These are phyloP conservation scores for Diarsia mendica DNA, from an alignment of 2,888 invertebrate genomes.

Conservation along the genomic window DNA sequence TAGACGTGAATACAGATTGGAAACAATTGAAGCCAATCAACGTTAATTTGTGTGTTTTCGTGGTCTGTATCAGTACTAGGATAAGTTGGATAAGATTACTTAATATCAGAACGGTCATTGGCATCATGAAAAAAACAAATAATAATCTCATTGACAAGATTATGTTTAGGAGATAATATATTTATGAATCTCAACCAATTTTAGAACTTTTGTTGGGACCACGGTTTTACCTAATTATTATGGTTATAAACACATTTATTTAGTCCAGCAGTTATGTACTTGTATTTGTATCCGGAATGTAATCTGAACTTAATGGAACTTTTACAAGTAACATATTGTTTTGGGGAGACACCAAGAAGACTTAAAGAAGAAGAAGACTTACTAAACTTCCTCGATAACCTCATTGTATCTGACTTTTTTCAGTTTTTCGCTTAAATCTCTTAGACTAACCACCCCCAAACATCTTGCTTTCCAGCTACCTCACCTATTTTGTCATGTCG, in stretches of 20 bases:
- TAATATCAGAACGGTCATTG: neutral
- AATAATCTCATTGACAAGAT: neutral
- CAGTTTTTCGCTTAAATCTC: too few relatives aligned
- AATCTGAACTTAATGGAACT: too few relatives aligned
- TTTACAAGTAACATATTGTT: too few relatives aligned
- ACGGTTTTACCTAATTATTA: neutral
- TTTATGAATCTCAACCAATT: neutral
- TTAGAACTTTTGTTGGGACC: neutral
- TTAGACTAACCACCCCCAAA: too few relatives aligned
- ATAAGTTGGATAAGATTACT: neutral
- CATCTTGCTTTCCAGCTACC: too few relatives aligned
- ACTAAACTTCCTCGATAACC: too few relatives aligned
- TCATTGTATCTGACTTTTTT: too few relatives aligned
- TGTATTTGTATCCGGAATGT: too few relatives aligned
- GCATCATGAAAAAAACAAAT: neutral
- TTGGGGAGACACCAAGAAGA: too few relatives aligned
- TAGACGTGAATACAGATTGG: neutral
- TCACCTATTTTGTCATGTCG: too few relatives aligned
- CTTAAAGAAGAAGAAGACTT: too few relatives aligned
- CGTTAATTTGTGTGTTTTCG: neutral
- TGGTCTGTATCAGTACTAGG: neutral
- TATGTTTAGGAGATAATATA: neutral
- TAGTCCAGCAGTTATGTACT: too few relatives aligned
- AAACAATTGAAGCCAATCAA: constrained; percentile 1
- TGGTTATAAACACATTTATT: neutral